phyloP scores from a whole-genome alignment of 1,140 invertebrate species.

The Antheraea mylitta region DNA sequence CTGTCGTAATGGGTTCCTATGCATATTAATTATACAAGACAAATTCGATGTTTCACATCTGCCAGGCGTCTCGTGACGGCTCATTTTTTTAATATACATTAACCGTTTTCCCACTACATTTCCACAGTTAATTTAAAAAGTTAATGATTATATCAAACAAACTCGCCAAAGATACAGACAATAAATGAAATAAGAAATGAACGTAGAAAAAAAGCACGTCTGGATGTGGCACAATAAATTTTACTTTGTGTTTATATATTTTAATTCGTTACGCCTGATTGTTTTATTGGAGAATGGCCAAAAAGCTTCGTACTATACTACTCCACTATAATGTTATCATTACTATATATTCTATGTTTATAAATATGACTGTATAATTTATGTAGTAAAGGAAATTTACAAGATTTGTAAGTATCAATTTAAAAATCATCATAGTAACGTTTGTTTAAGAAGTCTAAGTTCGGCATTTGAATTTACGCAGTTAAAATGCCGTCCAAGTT shows the following conservation, averaged over 20 bases:
- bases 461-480: background rate
- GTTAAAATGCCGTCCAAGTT: background rate
- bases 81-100: no score
- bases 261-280: slow-evolving; percentile 56
- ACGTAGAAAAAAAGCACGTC: slow-evolving; percentile 55
- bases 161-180: slow-evolving; percentile 35
- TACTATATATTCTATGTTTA: slow-evolving; percentile 2
- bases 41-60: no score
- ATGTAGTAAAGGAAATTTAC: background rate
- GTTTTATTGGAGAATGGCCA: slow-evolving; percentile 63
- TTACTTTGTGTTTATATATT: slow-evolving; percentile 49
- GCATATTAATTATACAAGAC: no score
- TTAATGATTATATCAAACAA: slow-evolving; percentile 33
- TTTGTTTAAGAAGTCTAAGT: background rate
- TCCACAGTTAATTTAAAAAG: slow-evolving; percentile 20
- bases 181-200: slow-evolving; percentile 48
- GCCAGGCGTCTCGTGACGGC: no score
- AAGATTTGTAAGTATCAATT: background rate
- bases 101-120: background rate
- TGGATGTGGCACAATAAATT: slow-evolving; percentile 55
- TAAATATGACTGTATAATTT: slow-evolving; percentile 6
- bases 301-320: slow-evolving; percentile 40
- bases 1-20: no score
- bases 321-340: slow-evolving; percentile 20
- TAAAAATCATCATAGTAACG: background rate